phyloP scores from a whole-genome alignment of 2,797 vertebrate genomes.

The Leptatherina wallacei region DNA sequence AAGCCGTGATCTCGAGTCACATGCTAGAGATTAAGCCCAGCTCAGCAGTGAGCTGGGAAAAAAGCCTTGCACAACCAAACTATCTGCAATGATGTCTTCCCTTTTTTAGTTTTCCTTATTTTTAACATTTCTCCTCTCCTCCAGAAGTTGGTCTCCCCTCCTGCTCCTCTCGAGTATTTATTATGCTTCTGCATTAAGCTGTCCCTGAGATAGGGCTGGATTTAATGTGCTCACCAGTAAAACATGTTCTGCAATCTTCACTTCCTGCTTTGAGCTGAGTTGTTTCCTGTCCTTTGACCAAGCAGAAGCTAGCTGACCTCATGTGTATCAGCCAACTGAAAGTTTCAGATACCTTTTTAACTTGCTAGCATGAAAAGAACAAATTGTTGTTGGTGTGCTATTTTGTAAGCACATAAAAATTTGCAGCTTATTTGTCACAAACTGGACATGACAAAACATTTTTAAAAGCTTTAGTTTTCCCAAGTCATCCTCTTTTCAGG shows the following conservation, averaged over 20 bases:
- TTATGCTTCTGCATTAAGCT: slow-evolving; percentile 2
- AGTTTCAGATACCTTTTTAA: slow-evolving; percentile 40
- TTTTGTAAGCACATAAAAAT: not conserved
- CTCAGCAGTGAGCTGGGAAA: slow-evolving; percentile 24
- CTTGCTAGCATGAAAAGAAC: not conserved
- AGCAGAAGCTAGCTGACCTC: slow-evolving; percentile 72
- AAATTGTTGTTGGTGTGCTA: rapidly evolving
- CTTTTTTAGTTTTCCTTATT: slow-evolving; percentile 5
- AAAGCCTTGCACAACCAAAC: slow-evolving; percentile 5
- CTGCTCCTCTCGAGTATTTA: not conserved
- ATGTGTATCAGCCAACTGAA: slow-evolving; percentile 39
- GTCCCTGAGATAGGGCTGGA: slow-evolving; percentile 18
- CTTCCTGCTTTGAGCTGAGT: slow-evolving; percentile 75
- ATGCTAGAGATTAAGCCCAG: slow-evolving; percentile 64
- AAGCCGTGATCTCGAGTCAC: slow-evolving; percentile 60
- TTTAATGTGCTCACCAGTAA: slow-evolving; percentile 67
- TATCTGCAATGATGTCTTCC: not conserved
- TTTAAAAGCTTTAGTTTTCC: not conserved
- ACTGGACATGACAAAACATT: not conserved
- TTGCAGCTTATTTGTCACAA: not conserved
- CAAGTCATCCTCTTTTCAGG: not conserved
- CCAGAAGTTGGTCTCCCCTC: not conserved
- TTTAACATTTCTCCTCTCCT: not conserved
- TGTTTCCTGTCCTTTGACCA: slow-evolving; percentile 75
- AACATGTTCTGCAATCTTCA: slow-evolving; percentile 72